Base-by-base conservation (phyloP, 2,888 invertebrate species). In the Ectobius pallidus region DNA sequence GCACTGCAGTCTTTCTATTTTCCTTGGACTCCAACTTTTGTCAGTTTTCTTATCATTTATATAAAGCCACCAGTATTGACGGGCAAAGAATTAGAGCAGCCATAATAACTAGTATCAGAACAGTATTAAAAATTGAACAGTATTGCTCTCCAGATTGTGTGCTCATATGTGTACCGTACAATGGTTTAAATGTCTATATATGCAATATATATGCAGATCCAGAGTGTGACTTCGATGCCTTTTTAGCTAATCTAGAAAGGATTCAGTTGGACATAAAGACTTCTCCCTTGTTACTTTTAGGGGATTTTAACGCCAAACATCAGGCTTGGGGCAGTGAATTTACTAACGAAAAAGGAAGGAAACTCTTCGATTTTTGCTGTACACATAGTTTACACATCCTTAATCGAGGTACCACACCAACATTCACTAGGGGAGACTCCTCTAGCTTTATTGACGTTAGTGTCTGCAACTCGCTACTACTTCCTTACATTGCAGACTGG, bases 71-170 rank as follows among this genome's bases (percentile, higher is more conserved):
- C 3, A 46, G 18, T 46, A 16, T n/a, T 16, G 46, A 46, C 14
- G 18, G 46, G 18, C 58, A 73, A 73, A 72, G 79, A 77, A 77
- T 72, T 71, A 65, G 30, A 61, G 30, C 18, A 11, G 61, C 61
- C 2, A 61, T 32, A 27, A 61, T 16, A 18, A 61, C 30, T 6
- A 61, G 6, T 25, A 18, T 7, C 4, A 61, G 20, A 11, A 11
- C n/a, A 30, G 32, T 30, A 11, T 30, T 30, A 32, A 18, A 61
- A 30, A 30, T 61, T 11, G 3, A 2, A 9, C 61, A 61, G 18
- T 18, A 61, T 16, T 61, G 61, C 18, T 30, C 61, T 30, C 16
- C 61, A 2, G 61, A 61, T 18, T 32, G 27, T 30, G 27, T 30
- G 2, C 30, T 30, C 11, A 22, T 61, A 14, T n/a, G 22, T 30